Evolutionary conservation across 2,888 invertebrate species (phyloP), one percentile per base, ranked within the genome.

Genomic region (Nyleta sp.): DNA sequence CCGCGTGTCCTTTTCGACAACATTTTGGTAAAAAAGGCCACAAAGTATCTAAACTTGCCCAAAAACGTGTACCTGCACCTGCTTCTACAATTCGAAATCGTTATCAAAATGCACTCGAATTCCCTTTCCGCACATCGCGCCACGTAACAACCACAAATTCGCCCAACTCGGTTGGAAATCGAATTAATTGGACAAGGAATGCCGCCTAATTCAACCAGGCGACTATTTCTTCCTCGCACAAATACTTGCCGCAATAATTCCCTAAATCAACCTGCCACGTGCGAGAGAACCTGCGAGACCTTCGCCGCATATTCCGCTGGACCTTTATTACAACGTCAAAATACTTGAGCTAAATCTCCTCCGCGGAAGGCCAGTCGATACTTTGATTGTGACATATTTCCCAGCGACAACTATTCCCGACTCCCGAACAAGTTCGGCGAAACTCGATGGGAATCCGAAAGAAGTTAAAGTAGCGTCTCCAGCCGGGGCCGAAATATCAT

Each of bases 321-420:
- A 48, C 15, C 48, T 48, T 48, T 48, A 48, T 48, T 48, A 28
- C 8, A 48, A 48, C 48, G 28, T 28, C 48, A 48, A 28, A 48
- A 48, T 48, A 28, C 48, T 24, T 48, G 13, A 15, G 28, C 28
- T 13, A 48, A 28, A 48, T 48, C 48, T 22, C n/a, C 20, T 6
- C 11, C 11, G 5, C n/a, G 22, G 22, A 65, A 57, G n/a, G n/a
- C 31, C 28, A 46, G 65, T 48, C 55, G 55, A 67, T 67, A 67
- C 22, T 53, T 46, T 33, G 65, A 67, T 53, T 67, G 33, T 46
- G 55, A 67, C 67, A 67, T 57, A 57, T 67, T 67, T 67, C 28
- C 38, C 20, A 48, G 28, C n/a, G 42, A 44, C 53, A 42, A 65
- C 52, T 64, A 53, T 65, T 65, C 13, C 33, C 22, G 28, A 65